Percentiles rank a stretch among this genome's conserved stretches.
Conservation (phyloP, 1,140 invertebrate species). For the Cataglyphis hispanica region DNA sequence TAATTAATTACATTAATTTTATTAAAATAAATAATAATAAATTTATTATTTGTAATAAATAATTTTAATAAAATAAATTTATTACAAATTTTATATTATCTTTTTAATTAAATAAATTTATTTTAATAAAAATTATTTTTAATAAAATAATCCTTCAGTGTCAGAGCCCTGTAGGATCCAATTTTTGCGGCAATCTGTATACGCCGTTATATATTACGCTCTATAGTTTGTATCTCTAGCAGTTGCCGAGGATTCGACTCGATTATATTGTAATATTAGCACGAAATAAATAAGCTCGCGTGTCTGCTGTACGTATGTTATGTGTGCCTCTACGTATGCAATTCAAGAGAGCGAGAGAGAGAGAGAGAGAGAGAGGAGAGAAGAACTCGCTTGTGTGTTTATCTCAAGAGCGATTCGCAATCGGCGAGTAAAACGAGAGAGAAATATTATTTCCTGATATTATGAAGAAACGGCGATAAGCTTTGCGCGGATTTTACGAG, state of each 20-base stretch:
- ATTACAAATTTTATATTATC: too few relatives aligned
- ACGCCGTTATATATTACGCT: constrained; percentile 69
- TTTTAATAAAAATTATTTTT: too few relatives aligned
- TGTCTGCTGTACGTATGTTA: constrained; percentile 51
- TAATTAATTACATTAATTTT: too few relatives aligned
- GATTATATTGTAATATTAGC: constrained; percentile 65
- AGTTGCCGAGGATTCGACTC: constrained; percentile 72
- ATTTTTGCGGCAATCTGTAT: constrained; percentile 33
- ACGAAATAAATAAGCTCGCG: constrained; percentile 55
- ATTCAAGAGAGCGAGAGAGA: constrained; percentile 39
- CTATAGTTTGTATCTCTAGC: constrained; percentile 80
- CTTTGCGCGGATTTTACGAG: constrained; percentile 30
- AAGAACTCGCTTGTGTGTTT: constrained; percentile 5
- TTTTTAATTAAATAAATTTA: background rate
- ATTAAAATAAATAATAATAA: too few relatives aligned
- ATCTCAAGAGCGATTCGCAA: constrained; percentile 54
- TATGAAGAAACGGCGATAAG: constrained; percentile 50
- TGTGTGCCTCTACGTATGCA: constrained; percentile 40
- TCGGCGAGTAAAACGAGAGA: constrained; percentile 32
- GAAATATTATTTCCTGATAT: constrained; percentile 60
- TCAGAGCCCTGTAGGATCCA: background rate
- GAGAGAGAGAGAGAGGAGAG: constrained; percentile 28
- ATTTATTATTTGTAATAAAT: too few relatives aligned
- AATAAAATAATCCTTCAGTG: background rate
- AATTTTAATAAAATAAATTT: background rate